Evolutionary conservation across 2,113 vertebrate genomes (phyloP), one percentile per base, ranked within the genome.

Genomic region (Spea bombifrons): DNA sequence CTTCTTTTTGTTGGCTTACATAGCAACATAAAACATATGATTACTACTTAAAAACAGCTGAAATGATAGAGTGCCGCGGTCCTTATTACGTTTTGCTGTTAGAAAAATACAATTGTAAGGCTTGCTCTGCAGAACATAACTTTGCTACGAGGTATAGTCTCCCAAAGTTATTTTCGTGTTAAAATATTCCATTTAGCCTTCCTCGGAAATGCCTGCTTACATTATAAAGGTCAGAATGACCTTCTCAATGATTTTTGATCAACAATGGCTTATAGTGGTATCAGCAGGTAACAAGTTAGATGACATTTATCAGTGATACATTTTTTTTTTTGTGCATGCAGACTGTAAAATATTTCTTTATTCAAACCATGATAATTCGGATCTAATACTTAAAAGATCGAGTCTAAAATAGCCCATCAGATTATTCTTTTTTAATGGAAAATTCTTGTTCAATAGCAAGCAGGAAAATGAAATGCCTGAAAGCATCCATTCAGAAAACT

Each of bases 201-300:
- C 10, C 10, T 82, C 84, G 85, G 72, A 70, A 85, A 65, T 79
- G 83, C 64, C 81, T 73, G 69, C 71, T 74, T 81, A 16, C 75
- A 50, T 47, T 82, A 2, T 71, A 79, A 86, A 87, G 83, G 84
- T 86, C 82, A 78, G 77, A 77, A 64, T 70, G 16, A 75, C 81
- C 83, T 46, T 73, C 55, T 10, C 0, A 47, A 68, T 83, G 69
- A 57, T 81, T 30, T 57, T 82, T 49, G 48, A 69, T 78, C 69
- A 46, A 83, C 81, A 84, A 84, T 75, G 78, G 72, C 77, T 69
- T 66, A 50, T 1, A 1, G 49, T 57, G 72, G 44, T 81, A 82
- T 81, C 82, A 71, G 78, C 0, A 81, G 78, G 69, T 75, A 82
- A 69, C 66, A 71, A 61, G 75, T 71, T 71, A 63, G 68, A 48